phyloP scores from a whole-genome alignment of 2,113 vertebrate genomes.

The Hylia prasina region DNA sequence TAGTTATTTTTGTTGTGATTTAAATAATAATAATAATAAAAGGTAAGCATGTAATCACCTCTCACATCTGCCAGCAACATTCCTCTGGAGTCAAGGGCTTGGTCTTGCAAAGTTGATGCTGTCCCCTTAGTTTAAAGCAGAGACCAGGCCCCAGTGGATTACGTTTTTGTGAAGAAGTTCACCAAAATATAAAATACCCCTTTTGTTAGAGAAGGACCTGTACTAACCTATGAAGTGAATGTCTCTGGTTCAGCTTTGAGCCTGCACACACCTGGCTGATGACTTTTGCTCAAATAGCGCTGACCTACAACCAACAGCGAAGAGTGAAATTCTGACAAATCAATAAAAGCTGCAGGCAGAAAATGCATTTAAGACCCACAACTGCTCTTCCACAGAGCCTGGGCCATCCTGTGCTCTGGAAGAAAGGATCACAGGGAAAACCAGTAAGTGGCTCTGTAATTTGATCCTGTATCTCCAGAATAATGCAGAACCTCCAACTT shows the following conservation, averaged over 20 bases:
- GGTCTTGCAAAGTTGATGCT: background rate
- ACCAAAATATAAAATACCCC: background rate
- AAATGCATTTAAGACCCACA: background rate
- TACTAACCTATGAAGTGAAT: background rate
- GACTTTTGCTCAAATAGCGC: background rate
- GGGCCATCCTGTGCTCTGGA: background rate
- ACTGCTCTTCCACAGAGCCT: background rate
- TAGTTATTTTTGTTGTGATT: conserved; percentile 21
- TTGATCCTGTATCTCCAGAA: background rate
- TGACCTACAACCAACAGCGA: background rate
- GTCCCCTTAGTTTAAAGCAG: background rate
- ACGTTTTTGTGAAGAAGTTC: background rate
- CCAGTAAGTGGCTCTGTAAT: background rate
- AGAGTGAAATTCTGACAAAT: background rate
- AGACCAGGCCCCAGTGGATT: background rate
- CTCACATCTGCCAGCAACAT: background rate
- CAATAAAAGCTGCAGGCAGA: background rate
- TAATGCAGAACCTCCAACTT: background rate
- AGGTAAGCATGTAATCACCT: background rate
- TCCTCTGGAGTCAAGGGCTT: background rate
- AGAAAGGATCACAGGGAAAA: background rate
- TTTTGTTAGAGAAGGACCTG: background rate
- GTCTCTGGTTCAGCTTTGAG: background rate
- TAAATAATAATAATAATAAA: background rate
- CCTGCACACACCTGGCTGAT: background rate